These are phyloP conservation scores for Brachymystax lenok DNA, from an alignment of 2,797 vertebrate species.

Conservation along the genomic window DNA sequence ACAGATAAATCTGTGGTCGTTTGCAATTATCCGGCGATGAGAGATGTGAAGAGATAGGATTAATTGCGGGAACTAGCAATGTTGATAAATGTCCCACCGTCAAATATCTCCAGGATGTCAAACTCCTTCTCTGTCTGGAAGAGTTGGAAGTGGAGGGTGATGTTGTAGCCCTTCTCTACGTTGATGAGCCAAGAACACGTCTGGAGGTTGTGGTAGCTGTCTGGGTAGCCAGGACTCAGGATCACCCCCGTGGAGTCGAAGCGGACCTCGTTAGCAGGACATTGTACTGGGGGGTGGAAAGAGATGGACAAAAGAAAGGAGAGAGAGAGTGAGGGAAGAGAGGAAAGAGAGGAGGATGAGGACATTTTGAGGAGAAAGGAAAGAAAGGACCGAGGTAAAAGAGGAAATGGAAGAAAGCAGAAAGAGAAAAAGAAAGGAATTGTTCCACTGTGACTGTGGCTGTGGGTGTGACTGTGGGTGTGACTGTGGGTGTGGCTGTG, in stretches of 20 bases:
- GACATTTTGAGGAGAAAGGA: neutral
- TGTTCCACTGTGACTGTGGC: slow-evolving; percentile 34
- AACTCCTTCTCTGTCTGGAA: slow-evolving; percentile 99
- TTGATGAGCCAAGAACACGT: slow-evolving; percentile 97
- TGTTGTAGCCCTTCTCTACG: slow-evolving; percentile 97
- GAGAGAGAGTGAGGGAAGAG: neutral
- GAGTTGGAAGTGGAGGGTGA: slow-evolving; percentile 93
- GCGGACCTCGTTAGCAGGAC: slow-evolving; percentile 94
- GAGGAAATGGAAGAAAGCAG: neutral
- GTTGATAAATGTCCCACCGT: slow-evolving; percentile 79
- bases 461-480: neutral
- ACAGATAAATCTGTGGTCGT: slow-evolving; percentile 7
- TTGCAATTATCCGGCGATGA: neutral
- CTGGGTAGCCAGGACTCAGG: slow-evolving; percentile 92
- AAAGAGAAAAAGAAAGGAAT: neutral
- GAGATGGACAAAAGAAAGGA: slow-evolving; percentile 14
- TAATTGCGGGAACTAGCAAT: neutral
- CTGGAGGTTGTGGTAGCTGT: slow-evolving; percentile 95
- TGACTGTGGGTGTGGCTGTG: slow-evolving; percentile 14
- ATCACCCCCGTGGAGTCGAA: slow-evolving; percentile 97
- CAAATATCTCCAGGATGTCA: slow-evolving; percentile 97
- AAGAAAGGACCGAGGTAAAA: neutral
- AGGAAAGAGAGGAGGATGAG: too few species aligned
- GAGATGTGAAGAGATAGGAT: neutral
- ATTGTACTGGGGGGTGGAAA: slow-evolving; percentile 79